Conservation (phyloP, 2,797 vertebrate species). For the Sebastes alutus region DNA sequence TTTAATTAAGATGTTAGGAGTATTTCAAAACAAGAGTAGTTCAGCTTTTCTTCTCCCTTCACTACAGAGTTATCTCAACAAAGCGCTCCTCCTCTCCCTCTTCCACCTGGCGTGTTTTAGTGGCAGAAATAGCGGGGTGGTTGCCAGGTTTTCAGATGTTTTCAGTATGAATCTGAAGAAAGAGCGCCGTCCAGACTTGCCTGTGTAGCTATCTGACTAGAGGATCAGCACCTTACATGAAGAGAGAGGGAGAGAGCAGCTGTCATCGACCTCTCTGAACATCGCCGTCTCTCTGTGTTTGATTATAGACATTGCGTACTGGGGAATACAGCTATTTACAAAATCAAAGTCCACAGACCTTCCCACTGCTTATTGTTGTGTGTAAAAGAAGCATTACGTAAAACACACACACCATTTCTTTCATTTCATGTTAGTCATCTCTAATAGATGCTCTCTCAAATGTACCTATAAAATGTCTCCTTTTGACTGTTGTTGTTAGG, state of each 20-base stretch:
- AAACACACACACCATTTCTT: not conserved
- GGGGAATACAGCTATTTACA: conserved; percentile 6
- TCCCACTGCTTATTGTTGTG: not conserved
- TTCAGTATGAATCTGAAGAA: conserved; percentile 58
- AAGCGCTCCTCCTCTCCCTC: conserved; percentile 22
- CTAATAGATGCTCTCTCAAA: not conserved
- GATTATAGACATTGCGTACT: conserved; percentile 13
- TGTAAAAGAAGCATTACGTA: not conserved
- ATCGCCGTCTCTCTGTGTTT: conserved; percentile 7
- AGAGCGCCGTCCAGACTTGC: conserved; percentile 73
- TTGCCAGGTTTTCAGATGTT: conserved; percentile 78
- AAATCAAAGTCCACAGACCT: conserved; percentile 3
- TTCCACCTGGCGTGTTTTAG: conserved; percentile 59
- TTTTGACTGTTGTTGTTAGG: not conserved
- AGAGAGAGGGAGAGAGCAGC: conserved; percentile 49
- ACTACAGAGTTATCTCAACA: conserved; percentile 27
- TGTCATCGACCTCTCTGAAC: conserved; percentile 42
- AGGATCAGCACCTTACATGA: conserved; percentile 59
- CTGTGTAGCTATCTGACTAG: conserved; percentile 65
- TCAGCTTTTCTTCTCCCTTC: conserved; percentile 19
- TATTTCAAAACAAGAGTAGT: not conserved
- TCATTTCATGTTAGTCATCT: not conserved
- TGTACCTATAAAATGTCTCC: not conserved
- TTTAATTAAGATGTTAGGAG: not conserved
- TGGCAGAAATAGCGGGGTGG: conserved; percentile 69